A percentile compares a stretch with the other conserved stretches of the same genome.
phyloP scores from a whole-genome alignment of 2,113 vertebrate species.

The Ailuropoda melanoleuca region DNA sequence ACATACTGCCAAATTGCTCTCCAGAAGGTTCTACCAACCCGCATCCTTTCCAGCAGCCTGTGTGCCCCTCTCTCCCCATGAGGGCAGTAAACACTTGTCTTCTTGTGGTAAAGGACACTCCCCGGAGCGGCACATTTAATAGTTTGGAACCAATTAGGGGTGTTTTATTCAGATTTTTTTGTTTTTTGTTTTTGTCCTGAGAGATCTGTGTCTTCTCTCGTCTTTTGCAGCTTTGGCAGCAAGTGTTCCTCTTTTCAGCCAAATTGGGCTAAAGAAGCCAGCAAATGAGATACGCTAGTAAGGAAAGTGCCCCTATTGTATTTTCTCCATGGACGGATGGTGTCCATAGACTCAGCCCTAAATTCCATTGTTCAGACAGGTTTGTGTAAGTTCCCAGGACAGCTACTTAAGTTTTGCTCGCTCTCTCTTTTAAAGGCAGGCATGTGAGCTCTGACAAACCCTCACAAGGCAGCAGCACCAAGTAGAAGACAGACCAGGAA shows the following conservation, averaged over 20 bases:
- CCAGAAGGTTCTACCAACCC: background rate
- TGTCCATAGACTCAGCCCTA: background rate
- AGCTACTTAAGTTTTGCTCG: background rate
- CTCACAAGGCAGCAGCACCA: background rate
- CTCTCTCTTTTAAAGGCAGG: background rate
- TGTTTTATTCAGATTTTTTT: background rate
- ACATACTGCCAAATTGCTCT: background rate
- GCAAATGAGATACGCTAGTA: background rate
- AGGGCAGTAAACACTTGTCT: background rate
- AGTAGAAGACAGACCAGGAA: background rate
- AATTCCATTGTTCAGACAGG: background rate
- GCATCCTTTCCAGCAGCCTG: background rate
- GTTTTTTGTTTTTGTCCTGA: background rate
- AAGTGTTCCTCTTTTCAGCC: background rate
- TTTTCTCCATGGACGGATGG: rapidly evolving
- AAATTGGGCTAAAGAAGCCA: background rate
- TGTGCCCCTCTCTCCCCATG: no score
- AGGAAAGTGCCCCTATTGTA: rapidly evolving
- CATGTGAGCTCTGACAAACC: rapidly evolving
- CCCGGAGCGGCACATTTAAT: background rate
- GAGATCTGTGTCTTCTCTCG: background rate
- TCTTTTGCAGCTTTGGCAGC: background rate
- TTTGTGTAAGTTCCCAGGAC: background rate
- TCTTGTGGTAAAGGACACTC: background rate
- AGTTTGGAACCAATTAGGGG: background rate